A percentile compares a stretch with the other conserved stretches of the same genome.
These are phyloP conservation scores for Mesorhabditis spiculigera DNA, from an alignment of 2,888 invertebrate genomes.

Conservation along the genomic window DNA sequence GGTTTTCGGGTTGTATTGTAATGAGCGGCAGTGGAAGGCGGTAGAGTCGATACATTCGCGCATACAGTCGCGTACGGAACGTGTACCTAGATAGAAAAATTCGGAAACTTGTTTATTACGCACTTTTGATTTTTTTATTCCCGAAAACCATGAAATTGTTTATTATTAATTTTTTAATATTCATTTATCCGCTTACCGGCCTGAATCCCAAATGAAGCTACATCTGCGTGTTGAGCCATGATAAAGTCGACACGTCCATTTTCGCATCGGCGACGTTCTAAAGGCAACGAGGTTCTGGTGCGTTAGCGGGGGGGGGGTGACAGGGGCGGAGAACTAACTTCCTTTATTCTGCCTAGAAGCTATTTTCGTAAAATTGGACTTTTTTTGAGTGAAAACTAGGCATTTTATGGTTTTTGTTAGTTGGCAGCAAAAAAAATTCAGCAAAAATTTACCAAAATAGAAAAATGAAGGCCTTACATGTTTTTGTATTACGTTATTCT, in stretches of 20 bases:
- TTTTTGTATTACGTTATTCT: too few species aligned
- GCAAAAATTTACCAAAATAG: too few species aligned
- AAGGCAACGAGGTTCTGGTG: background rate
- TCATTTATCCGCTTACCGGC: conserved; percentile 24
- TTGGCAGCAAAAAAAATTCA: too few species aligned
- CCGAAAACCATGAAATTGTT: too few species aligned
- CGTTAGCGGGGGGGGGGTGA: conserved; percentile 6
- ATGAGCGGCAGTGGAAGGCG: conserved; percentile 44
- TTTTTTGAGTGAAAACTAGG: background rate
- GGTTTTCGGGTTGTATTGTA: conserved; percentile 13
- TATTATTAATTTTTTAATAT: too few species aligned
- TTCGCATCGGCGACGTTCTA: conserved; percentile 17
- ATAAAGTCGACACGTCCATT: conserved; percentile 44
- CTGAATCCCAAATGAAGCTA: conserved; percentile 35
- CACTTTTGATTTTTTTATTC: background rate
- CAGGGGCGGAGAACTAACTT: conserved; percentile 13
- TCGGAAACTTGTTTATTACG: background rate
- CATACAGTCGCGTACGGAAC: conserved; percentile 44
- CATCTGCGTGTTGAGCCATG: conserved; percentile 38
- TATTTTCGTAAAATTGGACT: too few species aligned
- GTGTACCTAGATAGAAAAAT: conserved; percentile 14
- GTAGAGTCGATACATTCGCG: conserved; percentile 45
- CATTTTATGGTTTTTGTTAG: too few species aligned
- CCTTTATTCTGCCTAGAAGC: too few species aligned
- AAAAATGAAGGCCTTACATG: too few species aligned